phyloP scores from a whole-genome alignment of 2,113 vertebrate species.

The Pygoscelis adeliae region DNA sequence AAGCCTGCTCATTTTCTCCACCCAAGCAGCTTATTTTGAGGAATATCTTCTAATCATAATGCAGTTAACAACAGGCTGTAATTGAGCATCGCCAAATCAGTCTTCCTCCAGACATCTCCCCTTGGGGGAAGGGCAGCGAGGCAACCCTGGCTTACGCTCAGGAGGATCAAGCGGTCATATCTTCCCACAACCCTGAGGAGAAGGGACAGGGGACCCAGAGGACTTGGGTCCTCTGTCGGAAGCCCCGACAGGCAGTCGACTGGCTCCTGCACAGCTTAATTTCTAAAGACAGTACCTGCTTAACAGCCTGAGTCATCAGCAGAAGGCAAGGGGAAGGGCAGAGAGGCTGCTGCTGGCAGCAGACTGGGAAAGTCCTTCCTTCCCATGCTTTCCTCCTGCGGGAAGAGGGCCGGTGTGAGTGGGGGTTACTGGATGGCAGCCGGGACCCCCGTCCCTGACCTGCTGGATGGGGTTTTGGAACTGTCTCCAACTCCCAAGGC shows the following conservation, averaged over 20 bases:
- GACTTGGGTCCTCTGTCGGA: no score
- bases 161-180: neutral
- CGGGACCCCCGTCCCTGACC: neutral
- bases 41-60: neutral
- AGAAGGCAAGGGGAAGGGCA: neutral
- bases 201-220: no score
- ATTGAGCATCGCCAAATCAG: neutral
- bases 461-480: accelerated
- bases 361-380: accelerated
- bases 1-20: neutral
- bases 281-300: neutral
- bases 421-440: neutral
- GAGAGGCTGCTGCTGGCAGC: neutral
- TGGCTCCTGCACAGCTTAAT: accelerated
- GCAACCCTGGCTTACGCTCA: neutral
- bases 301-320: neutral
- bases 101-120: neutral
- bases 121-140: neutral
- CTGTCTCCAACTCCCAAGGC: accelerated
- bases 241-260: neutral
- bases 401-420: neutral
- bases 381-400: accelerated
- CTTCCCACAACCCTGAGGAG: neutral
- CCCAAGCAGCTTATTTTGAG: neutral
- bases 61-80: neutral